Conservation (phyloP, 2,888 invertebrate species). For the Brenthis hecate region DNA sequence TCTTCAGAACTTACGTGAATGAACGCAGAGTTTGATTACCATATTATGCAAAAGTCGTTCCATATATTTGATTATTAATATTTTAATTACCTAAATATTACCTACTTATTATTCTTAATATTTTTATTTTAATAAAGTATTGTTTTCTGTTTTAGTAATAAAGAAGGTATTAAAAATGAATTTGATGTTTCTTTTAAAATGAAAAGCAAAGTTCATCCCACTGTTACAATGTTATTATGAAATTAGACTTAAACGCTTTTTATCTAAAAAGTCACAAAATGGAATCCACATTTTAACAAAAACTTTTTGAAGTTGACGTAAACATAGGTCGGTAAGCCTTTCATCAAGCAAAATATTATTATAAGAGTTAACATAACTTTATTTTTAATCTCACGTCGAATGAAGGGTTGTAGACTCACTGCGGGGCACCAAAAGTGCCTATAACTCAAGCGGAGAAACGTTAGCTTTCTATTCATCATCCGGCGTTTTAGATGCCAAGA, state of each 20-base stretch:
- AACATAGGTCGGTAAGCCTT: constrained; percentile 28
- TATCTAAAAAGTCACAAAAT: not conserved
- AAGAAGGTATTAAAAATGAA: too few species aligned
- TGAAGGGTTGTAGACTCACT: constrained; percentile 50
- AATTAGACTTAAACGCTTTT: not conserved
- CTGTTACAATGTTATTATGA: too few species aligned
- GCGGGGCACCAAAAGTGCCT: constrained; percentile 46
- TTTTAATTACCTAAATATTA: not conserved
- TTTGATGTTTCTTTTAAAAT: too few species aligned
- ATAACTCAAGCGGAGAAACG: constrained; percentile 45
- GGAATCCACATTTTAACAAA: constrained; percentile 3
- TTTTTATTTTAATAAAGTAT: too few species aligned
- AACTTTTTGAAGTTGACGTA: constrained; percentile 23
- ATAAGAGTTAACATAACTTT: constrained; percentile 53
- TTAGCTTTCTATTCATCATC: constrained; percentile 57
- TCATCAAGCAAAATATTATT: constrained; percentile 40
- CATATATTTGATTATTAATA: not conserved
- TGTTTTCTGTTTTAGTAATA: too few species aligned
- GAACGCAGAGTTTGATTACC: constrained; percentile 31
- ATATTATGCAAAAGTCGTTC: constrained; percentile 26
- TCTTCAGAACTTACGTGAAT: constrained; percentile 29
- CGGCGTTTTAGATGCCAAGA: constrained; percentile 62
- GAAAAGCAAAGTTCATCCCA: too few species aligned
- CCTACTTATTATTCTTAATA: too few species aligned
- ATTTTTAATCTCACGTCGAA: constrained; percentile 62